Percentiles rank a stretch among this genome's conserved stretches.
These are phyloP conservation scores for Drosophila atroscutellata DNA, from an alignment of 2,888 invertebrate genomes.

Conservation along the genomic window DNA sequence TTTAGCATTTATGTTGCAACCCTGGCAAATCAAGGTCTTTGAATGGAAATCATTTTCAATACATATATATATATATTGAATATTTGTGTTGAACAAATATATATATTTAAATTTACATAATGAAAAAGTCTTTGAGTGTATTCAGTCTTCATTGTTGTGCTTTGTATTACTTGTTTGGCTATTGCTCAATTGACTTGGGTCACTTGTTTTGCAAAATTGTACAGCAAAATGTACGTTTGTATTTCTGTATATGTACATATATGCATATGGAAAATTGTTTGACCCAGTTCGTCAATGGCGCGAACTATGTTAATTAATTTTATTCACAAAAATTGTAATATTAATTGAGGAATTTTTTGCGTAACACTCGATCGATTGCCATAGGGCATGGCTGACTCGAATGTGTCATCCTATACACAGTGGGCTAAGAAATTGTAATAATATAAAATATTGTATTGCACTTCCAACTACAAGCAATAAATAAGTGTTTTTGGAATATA, in stretches of 20 bases:
- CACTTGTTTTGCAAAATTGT: slow-evolving; percentile 59
- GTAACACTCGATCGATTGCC: slow-evolving; percentile 19
- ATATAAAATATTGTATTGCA: not conserved
- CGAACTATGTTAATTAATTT: slow-evolving; percentile 74
- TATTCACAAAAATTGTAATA: slow-evolving; percentile 18
- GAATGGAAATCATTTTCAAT: not conserved
- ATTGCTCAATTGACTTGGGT: slow-evolving; percentile 56
- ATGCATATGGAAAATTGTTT: slow-evolving; percentile 39
- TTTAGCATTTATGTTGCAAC: not conserved
- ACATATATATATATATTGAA: not conserved
- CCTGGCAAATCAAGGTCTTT: slow-evolving; percentile 9
- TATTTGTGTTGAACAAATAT: not conserved
- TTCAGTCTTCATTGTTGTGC: not conserved
- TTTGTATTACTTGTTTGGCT: not conserved
- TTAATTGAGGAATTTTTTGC: slow-evolving; percentile 21
- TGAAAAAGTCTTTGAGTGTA: slow-evolving; percentile 22
- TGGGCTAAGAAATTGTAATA: not conserved
- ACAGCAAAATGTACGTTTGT: slow-evolving; percentile 11
- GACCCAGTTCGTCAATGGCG: slow-evolving; percentile 69
- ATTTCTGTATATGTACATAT: not conserved
- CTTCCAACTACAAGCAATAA: not conserved
- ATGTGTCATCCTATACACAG: not conserved
- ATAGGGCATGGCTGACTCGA: slow-evolving; percentile 1
- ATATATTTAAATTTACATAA: not conserved
- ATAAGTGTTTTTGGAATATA: not conserved